A percentile compares a stretch with the other conserved stretches of the same genome.
These are phyloP conservation scores for Oasisia sp. DNA, from an alignment of 2,888 invertebrate genomes.

Conservation along the genomic window DNA sequence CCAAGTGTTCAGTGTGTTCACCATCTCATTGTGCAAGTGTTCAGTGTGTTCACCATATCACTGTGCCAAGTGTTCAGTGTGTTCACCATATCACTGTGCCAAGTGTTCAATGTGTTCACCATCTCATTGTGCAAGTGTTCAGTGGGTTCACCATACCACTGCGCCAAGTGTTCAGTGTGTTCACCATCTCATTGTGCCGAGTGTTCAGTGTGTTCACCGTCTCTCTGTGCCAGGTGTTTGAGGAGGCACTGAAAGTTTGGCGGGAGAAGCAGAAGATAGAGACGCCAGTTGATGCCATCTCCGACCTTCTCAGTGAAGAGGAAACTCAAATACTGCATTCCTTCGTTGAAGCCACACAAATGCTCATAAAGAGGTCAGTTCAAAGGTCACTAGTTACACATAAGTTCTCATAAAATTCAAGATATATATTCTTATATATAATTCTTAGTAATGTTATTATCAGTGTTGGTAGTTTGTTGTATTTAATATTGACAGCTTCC, in stretches of 20 bases:
- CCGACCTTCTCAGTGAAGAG: slow-evolving; percentile 68
- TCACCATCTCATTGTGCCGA: neutral
- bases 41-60: neutral
- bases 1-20: neutral
- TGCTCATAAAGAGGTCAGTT: slow-evolving; percentile 77
- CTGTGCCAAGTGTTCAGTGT: neutral
- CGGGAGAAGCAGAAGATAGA: slow-evolving; percentile 79
- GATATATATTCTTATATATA: no score
- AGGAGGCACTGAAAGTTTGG: slow-evolving; percentile 89
- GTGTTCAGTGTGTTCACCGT: neutral
- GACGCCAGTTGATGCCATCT: slow-evolving; percentile 44
- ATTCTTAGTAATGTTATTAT: no score
- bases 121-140: neutral
- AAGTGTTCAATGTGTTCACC: neutral
- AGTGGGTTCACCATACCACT: neutral
- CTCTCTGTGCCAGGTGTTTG: slow-evolving; percentile 73
- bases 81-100: neutral
- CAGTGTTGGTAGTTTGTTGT: neutral
- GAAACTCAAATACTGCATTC: slow-evolving; percentile 79
- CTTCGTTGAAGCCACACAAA: slow-evolving; percentile 85
- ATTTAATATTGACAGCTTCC: neutral
- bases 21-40: neutral
- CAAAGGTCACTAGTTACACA: neutral
- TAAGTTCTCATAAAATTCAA: neutral
- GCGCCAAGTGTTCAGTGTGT: neutral